Evolutionary conservation across 2,888 invertebrate species (phyloP).

Genomic region (Agrotis ipsilon): DNA sequence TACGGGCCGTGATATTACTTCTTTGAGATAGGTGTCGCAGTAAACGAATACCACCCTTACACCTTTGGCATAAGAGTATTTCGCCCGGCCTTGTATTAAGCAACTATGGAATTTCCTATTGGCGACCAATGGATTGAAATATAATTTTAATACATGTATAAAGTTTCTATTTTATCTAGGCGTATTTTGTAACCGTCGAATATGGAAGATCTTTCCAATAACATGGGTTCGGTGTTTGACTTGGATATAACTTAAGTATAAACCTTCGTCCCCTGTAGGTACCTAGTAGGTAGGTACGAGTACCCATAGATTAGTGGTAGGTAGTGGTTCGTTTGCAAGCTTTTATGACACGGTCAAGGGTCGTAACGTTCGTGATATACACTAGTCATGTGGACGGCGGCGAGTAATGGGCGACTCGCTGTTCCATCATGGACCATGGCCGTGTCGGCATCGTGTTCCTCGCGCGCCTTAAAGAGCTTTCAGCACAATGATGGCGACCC

Average conservation of each 20-base stretch:
- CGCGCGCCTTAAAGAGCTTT: too few species aligned
- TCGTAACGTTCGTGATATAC: constrained; percentile 43
- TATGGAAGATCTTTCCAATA: constrained; percentile 46
- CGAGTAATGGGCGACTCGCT: too few species aligned
- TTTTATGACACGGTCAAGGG: constrained; percentile 56
- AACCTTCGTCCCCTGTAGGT: constrained; percentile 16
- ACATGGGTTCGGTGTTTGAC: constrained; percentile 53
- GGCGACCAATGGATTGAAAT: constrained; percentile 65
- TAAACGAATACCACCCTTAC: constrained; percentile 42
- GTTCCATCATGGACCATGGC: too few species aligned
- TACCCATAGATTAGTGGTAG: not conserved
- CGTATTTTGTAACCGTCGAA: constrained; percentile 46
- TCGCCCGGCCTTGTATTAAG: constrained; percentile 11
- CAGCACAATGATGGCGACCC: too few species aligned
- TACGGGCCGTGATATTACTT: constrained; percentile 56
- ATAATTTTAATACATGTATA: constrained; percentile 60
- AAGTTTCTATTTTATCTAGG: constrained; percentile 52
- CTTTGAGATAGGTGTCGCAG: constrained; percentile 43
- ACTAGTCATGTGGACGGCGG: too few species aligned
- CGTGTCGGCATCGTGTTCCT: too few species aligned
- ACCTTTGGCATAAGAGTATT: constrained; percentile 18
- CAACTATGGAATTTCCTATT: constrained; percentile 48
- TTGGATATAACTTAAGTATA: constrained; percentile 55
- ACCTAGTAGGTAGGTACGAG: too few species aligned
- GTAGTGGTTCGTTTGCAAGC: constrained; percentile 36